Percentiles rank a stretch among this genome's conserved stretches.
phyloP scores from a whole-genome alignment of 2,113 vertebrate genomes.

The Rallus limicola region DNA sequence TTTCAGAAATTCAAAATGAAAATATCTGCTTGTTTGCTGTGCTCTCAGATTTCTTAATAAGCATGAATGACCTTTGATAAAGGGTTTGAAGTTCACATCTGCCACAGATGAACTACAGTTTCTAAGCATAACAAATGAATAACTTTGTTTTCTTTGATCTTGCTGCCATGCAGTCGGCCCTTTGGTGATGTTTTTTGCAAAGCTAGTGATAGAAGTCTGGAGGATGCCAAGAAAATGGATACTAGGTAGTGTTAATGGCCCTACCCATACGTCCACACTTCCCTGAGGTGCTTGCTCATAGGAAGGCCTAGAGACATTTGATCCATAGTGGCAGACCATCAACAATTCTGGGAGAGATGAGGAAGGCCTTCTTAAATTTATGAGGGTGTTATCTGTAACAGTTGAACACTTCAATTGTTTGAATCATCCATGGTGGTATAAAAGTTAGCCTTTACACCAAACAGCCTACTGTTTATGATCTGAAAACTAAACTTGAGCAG shows the following conservation, averaged over 20 bases:
- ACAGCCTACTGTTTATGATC: background rate
- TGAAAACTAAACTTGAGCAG: background rate
- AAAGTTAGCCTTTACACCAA: background rate
- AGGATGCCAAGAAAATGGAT: background rate
- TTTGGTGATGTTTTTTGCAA: background rate
- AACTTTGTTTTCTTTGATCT: background rate
- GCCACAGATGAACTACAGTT: background rate
- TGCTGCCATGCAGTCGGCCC: background rate
- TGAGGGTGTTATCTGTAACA: background rate
- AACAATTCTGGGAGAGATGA: background rate
- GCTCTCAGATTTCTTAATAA: background rate
- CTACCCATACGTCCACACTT: background rate
- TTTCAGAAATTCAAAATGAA: constrained; percentile 10
- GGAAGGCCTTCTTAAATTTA: background rate
- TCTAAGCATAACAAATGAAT: background rate
- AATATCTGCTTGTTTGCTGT: background rate
- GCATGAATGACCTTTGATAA: background rate
- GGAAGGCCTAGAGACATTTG: background rate
- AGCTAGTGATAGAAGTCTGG: background rate
- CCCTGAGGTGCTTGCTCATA: background rate
- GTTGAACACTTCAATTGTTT: background rate
- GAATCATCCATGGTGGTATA: background rate
- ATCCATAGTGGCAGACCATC: background rate
- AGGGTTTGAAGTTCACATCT: background rate
- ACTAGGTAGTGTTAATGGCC: background rate